Conservation (phyloP, 2,888 invertebrate species). For the Pandemis corylana region DNA sequence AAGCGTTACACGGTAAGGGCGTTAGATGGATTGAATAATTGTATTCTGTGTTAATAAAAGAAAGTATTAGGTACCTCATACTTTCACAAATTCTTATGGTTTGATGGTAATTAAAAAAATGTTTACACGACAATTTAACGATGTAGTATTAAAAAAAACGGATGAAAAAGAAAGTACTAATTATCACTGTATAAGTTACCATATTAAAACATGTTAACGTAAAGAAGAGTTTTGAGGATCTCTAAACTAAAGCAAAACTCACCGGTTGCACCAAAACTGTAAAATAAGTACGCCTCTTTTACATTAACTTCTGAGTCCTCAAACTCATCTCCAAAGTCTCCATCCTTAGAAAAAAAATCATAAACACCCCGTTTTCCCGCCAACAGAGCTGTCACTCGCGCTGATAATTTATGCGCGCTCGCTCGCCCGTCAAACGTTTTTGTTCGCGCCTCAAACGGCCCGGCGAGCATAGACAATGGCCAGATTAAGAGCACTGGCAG, state of each 20-base stretch:
- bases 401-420: conserved; percentile 57
- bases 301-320: neutral
- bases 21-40: conserved; percentile 20
- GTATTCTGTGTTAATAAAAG: conserved; percentile 22
- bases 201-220: no score
- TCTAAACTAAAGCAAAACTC: no score
- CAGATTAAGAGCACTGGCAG: conserved; percentile 63
- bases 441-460: conserved; percentile 65
- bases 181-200: no score
- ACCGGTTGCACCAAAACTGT: no score
- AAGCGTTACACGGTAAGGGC: conserved; percentile 27
- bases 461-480: conserved; percentile 67
- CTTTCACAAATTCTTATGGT: conserved; percentile 20
- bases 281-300: no score
- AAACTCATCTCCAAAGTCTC: conserved; percentile 25
- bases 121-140: neutral
- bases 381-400: conserved; percentile 57
- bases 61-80: conserved; percentile 25
- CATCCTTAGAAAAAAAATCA: conserved; percentile 30
- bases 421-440: conserved; percentile 63
- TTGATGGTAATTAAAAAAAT: conserved; percentile 14
- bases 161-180: neutral
- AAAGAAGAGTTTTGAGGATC: no score
- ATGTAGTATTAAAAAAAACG: neutral
- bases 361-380: conserved; percentile 43